Evolutionary conservation across 2,797 vertebrate species (phyloP), one percentile per base, ranked within the genome.

Genomic region (Toxotes lorentzi): DNA sequence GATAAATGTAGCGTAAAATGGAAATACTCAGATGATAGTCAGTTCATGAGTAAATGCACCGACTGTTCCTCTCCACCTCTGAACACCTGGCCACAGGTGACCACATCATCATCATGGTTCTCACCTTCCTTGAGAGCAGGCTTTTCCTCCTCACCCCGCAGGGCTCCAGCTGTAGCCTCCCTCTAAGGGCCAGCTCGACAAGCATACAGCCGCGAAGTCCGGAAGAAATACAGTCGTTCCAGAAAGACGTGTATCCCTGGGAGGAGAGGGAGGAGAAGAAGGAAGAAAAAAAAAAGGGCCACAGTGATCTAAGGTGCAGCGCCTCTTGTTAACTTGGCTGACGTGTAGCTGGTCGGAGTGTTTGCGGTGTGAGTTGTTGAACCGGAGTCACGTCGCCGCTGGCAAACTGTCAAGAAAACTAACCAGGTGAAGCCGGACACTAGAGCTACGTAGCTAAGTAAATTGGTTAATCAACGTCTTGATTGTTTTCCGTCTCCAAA

Each of bases 211-310:
- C 98, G 43, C 98, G 97, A 61, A 99, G 94, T 5, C 98, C 98
- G 11, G 98, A 99, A 5, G 98, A 99, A 92, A 99, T 99, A 91
- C 98, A 99, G 86, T 99, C 98, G 80, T 99, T 99, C 98, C 98
- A 99, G 93, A 99, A 99, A 0, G 98, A 99, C 35, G 98, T 99
- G 92, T 99, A 99, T 71, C 98, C 98, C 98, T 99, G 87, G 2
- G 47, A 27, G 21, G 32, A 48, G 14, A n/a, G 23, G 35, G 85
- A 86, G 90, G 12, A 27, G 34, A 21, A 27, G 23, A 34, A 27
- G 10, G 27, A 35, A 10, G 45, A 30, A 6, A 24, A 19, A 48
- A 27, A 32, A 11, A 59, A 19, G 16, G 21, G 11, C 3, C 12
- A 24, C 2, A 64, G 21, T 56, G 10, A 75, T 35, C 30, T 1